Evolutionary conservation across 2,888 invertebrate genomes (phyloP), one percentile per base, ranked within the genome.

Genomic region (Spilosoma lubricipeda): DNA sequence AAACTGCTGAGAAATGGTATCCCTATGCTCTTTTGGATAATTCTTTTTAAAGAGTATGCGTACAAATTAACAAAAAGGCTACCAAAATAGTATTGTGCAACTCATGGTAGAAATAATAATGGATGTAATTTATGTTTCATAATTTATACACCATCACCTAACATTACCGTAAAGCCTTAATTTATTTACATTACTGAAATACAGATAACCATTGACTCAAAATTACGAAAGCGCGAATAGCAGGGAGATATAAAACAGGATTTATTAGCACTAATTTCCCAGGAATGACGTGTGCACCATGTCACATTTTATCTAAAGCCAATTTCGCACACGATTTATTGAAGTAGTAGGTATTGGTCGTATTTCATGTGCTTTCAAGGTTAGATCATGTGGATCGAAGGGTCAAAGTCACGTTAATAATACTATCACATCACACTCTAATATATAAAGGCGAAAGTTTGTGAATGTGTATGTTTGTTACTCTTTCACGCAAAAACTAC

Each of bases 311-410:
- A 48, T 33, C 67, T 67, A 45, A 67, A 67, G 13, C 48, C 23
- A 67, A 63, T 67, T 33, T 45, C 48, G 13, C 48, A 48, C 33
- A 33, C 23, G 33, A 48, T 48, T 48, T 67, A 67, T 67, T 33
- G 23, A 13, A 20, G 27, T 67, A 67, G 67, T 45, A n/a, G n/a
- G n/a, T 67, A 20, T 67, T 33, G 48, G 33, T 11, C 23, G 33
- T 67, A 67, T 48, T 42, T 67, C 20, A 67, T 48, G 30, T 67
- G 23, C 48, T 67, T 33, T 33, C 67, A 67, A 67, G 67, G 67
- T 30, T 33, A 48, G 67, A 67, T 67, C 30, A 67, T 48, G 30
- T 48, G 33, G 33, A 11, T 48, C 23, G 67, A 67, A 67, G 23
- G 48, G 30, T 33, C 48, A 67, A 48, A 23, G 67, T 30, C 30